Evolutionary conservation across 37 sponge, comb jelly and placozoan species (phyloP).

Genomic region (Tethya wilhelma): DNA sequence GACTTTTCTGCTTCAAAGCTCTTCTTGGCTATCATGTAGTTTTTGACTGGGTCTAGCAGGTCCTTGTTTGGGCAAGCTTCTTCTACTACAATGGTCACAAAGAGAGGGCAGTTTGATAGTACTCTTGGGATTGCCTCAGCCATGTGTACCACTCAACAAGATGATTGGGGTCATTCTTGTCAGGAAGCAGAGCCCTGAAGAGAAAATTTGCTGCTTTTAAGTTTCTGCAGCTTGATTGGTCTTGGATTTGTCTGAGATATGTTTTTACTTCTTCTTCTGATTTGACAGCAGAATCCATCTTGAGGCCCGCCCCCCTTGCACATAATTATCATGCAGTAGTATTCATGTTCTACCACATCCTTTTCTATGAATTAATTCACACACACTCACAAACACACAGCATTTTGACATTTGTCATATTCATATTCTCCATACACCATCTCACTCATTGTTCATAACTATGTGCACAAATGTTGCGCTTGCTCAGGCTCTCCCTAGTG

Average conservation of each 20-base stretch:
- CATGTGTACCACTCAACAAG: background rate
- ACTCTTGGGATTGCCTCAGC: conserved; percentile 16
- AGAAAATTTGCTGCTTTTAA: background rate
- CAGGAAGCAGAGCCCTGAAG: conserved; percentile 5
- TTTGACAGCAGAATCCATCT: background rate
- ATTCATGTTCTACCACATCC: too few species aligned
- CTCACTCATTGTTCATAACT: too few species aligned
- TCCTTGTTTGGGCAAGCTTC: background rate
- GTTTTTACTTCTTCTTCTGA: background rate
- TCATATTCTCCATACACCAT: too few species aligned
- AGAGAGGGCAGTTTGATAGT: conserved; percentile 13
- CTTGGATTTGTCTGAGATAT: background rate
- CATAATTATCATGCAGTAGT: too few species aligned
- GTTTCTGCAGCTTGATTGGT: background rate
- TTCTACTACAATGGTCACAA: background rate
- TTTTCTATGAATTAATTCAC: too few species aligned
- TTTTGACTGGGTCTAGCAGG: background rate
- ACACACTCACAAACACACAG: too few species aligned
- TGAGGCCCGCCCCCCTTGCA: too few species aligned
- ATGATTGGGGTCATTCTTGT: background rate
- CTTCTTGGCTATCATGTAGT: background rate
- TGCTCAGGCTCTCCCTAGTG: too few species aligned
- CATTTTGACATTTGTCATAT: too few species aligned
- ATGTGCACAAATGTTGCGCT: too few species aligned
- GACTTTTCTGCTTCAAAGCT: conserved; percentile 5